A percentile compares a stretch with the other conserved stretches of the same genome.
These are phyloP conservation scores for Euphydryas editha DNA, from an alignment of 2,888 invertebrate species.

Conservation along the genomic window DNA sequence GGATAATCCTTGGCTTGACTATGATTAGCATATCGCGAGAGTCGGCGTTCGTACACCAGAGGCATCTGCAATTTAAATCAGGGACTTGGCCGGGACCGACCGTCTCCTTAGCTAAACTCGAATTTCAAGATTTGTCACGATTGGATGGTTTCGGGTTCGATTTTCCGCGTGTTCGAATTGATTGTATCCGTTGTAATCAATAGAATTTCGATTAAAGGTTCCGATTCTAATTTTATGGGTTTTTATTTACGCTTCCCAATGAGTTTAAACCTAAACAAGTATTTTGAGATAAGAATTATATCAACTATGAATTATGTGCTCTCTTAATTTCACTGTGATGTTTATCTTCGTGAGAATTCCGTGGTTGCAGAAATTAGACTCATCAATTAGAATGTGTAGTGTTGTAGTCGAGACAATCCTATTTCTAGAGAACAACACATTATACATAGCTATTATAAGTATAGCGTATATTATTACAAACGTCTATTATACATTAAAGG, in stretches of 20 bases:
- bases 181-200: conserved; percentile 74
- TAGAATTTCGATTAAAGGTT: conserved; percentile 41
- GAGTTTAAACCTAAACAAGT: background rate
- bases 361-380: conserved; percentile 69
- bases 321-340: background rate
- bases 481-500: too few relatives aligned
- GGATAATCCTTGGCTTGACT: conserved; percentile 83
- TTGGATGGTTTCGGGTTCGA: conserved; percentile 81
- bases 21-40: conserved; percentile 83
- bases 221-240: background rate
- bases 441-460: conserved; percentile 2
- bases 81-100: conserved; percentile 77
- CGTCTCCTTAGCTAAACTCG: conserved; percentile 77
- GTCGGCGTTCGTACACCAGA: conserved; percentile 77
- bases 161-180: conserved; percentile 80
- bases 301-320: background rate
- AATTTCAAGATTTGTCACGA: conserved; percentile 81
- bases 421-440: conserved; percentile 12
- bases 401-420: conserved; percentile 54
- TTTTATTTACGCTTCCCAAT: background rate
- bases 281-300: background rate
- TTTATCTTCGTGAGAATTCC: conserved; percentile 63
- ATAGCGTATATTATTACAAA: too few relatives aligned
- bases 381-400: conserved; percentile 68
- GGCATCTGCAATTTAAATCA: conserved; percentile 83